Evolutionary conservation across 1,140 invertebrate species (phyloP).

Genomic region (Triops cancriformis): DNA sequence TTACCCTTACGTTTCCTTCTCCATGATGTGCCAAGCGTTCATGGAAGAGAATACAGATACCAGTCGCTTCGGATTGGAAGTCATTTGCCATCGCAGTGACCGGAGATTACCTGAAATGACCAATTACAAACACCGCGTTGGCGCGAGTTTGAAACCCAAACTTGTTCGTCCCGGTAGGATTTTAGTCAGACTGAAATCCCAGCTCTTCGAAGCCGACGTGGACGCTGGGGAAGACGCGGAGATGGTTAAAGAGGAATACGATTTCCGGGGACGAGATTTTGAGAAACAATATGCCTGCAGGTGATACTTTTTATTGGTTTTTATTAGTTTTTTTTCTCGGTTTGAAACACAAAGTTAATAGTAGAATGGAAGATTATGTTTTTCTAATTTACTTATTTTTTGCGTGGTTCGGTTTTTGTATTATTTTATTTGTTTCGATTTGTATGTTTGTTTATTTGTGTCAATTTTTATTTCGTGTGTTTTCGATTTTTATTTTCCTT

Average conservation of each 20-base stretch:
- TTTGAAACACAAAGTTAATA: no score
- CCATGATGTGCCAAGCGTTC: conserved; percentile 38
- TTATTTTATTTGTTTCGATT: background rate
- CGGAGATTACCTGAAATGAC: conserved; percentile 31
- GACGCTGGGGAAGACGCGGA: conserved; percentile 35
- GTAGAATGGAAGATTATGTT: no score
- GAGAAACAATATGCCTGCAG: conserved; percentile 38
- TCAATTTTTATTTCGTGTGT: no score
- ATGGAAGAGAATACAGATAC: conserved; percentile 35
- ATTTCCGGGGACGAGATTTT: conserved; percentile 37
- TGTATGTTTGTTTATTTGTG: background rate
- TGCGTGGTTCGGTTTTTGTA: no score
- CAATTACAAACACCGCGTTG: conserved; percentile 34
- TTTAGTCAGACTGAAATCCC: conserved; percentile 33
- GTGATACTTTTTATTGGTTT: no score
- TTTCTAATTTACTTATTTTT: no score
- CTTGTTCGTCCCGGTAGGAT: conserved; percentile 34
- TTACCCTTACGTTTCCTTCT: conserved; percentile 35
- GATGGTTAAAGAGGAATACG: conserved; percentile 34
- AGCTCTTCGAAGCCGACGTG: conserved; percentile 36
- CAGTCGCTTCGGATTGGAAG: conserved; percentile 36
- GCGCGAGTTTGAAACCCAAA: conserved; percentile 35
- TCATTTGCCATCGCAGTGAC: conserved; percentile 36
- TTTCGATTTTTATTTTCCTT: no score
- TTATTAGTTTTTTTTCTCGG: no score